Conservation (phyloP, 1,140 invertebrate species). For the Zaprionus nigranus region DNA sequence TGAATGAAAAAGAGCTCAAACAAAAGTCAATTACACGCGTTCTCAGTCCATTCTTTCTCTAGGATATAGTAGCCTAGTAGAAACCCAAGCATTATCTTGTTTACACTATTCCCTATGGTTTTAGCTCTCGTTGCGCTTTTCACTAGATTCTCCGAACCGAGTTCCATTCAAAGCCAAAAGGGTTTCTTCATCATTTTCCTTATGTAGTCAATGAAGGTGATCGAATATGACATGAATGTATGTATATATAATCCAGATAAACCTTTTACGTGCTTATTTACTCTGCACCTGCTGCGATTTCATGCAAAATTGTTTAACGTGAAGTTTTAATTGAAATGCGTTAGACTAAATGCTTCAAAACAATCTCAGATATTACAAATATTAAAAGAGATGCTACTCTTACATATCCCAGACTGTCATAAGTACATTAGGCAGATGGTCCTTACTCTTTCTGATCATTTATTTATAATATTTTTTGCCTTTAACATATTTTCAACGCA, state of each 20-base stretch:
- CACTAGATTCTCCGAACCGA: conserved; percentile 60
- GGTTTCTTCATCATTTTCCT: conserved; percentile 30
- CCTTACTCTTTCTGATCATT: too few species aligned
- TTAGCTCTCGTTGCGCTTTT: conserved; percentile 76
- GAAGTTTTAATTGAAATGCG: too few species aligned
- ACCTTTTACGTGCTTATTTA: neutral
- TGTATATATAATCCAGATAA: neutral
- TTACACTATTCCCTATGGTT: conserved; percentile 36
- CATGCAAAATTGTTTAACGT: conserved; percentile 28
- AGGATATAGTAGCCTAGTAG: conserved; percentile 14
- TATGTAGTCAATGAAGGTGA: neutral
- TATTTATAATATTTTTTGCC: too few species aligned
- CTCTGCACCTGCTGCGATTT: conserved; percentile 15
- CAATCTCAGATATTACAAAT: too few species aligned
- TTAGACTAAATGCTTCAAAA: too few species aligned
- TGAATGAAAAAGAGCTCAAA: conserved; percentile 53
- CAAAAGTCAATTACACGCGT: conserved; percentile 82
- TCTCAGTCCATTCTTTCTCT: conserved; percentile 47
- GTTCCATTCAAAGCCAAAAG: conserved; percentile 44
- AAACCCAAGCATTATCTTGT: conserved; percentile 53
- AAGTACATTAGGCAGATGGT: too few species aligned
- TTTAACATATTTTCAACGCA: too few species aligned
- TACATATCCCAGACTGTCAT: too few species aligned
- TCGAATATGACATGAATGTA: neutral
- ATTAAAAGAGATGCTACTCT: too few species aligned